These are phyloP conservation scores for Muscina levida DNA, from an alignment of 2,888 invertebrate genomes.

Conservation along the genomic window DNA sequence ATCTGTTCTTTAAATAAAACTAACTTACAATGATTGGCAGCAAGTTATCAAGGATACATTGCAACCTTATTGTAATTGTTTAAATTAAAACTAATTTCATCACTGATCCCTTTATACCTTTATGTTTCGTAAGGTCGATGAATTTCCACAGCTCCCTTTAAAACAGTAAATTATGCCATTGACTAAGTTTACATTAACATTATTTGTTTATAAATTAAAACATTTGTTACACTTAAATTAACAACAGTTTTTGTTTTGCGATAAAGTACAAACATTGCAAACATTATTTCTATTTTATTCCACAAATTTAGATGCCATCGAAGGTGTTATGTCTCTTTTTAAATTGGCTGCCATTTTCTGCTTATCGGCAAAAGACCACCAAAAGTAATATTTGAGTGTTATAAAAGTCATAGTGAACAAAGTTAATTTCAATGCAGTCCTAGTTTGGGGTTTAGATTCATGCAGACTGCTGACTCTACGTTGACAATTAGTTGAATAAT, in stretches of 20 bases:
- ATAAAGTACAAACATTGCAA: no score
- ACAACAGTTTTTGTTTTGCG: no score
- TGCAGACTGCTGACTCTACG: constrained; percentile 4
- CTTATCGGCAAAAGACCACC: constrained; percentile 14
- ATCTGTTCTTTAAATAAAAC: no score
- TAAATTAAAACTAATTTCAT: no score
- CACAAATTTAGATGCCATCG: no score
- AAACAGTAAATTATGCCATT: neutral
- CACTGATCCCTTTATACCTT: no score
- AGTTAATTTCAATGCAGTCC: neutral
- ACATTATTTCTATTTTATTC: neutral
- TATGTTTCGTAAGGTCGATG: no score
- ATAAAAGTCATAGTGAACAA: constrained; percentile 19
- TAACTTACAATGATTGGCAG: no score
- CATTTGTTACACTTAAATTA: neutral
- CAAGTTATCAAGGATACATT: no score
- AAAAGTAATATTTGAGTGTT: constrained; percentile 32
- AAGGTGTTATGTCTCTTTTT: neutral
- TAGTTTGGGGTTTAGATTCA: neutral
- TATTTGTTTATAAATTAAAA: neutral
- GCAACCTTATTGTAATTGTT: no score
- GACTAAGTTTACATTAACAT: neutral
- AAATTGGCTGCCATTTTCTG: neutral
- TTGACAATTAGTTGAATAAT: constrained; percentile 29
- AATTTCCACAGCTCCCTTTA: no score